Conservation (phyloP, 2,797 vertebrate genomes). For the Lindbergichthys nudifrons region DNA sequence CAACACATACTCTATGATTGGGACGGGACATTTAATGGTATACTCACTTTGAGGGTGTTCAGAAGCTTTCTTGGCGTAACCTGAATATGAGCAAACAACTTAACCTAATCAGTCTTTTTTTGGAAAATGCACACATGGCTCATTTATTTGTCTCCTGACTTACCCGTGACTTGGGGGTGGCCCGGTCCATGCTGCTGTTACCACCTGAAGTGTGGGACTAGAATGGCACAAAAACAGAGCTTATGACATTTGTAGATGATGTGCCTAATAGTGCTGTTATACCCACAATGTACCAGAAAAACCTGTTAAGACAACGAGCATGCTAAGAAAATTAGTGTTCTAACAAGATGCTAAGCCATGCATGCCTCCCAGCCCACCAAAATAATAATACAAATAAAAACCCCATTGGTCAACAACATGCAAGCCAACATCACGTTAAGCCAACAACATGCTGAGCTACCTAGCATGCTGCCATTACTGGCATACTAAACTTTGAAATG, state of each 20-base stretch:
- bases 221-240: neutral
- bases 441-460: neutral
- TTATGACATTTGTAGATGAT: too few species aligned
- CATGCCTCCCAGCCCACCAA: neutral
- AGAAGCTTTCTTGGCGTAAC: constrained; percentile 87
- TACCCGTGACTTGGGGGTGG: constrained; percentile 77
- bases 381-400: neutral
- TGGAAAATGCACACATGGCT: neutral
- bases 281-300: neutral
- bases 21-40: neutral
- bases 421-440: neutral
- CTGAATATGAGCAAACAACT: constrained; percentile 55
- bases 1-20: neutral
- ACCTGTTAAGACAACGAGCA: neutral
- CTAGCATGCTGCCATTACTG: neutral
- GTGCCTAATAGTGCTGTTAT: neutral
- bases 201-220: constrained; percentile 72
- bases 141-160: neutral
- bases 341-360: neutral
- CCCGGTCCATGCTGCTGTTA: constrained; percentile 60
- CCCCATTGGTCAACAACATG: neutral
- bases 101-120: rapidly evolving
- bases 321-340: neutral
- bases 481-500: neutral
- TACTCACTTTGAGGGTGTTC: constrained; percentile 82